Conservation (phyloP, 2,797 vertebrate genomes). For the Cuniculus paca region DNA sequence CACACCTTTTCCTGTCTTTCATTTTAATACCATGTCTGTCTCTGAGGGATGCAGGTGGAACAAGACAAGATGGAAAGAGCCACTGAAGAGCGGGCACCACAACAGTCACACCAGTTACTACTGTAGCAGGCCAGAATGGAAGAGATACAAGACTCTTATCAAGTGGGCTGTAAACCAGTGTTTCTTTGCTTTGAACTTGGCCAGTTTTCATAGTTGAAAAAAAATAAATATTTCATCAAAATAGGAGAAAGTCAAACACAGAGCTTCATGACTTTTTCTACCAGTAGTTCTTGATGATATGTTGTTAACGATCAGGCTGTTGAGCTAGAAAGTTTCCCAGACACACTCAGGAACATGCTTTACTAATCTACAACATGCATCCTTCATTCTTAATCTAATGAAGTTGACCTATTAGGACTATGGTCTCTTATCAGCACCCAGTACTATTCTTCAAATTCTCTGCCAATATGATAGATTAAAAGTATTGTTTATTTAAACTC, state of each 20-base stretch:
- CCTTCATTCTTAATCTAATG: neutral
- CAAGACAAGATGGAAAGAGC: neutral
- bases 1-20: conserved; percentile 4
- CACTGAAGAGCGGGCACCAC: neutral
- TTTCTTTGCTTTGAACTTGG: neutral
- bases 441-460: neutral
- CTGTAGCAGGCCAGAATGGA: neutral
- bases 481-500: conserved; percentile 37
- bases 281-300: neutral
- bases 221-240: neutral
- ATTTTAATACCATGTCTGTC: neutral
- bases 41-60: neutral
- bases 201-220: neutral
- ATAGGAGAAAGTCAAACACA: neutral
- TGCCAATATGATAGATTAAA: neutral
- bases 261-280: neutral
- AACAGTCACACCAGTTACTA: neutral
- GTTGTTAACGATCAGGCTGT: neutral
- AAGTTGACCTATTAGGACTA: neutral
- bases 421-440: neutral
- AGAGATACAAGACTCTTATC: conserved; percentile 15
- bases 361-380: neutral
- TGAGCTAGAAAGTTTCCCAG: neutral
- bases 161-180: neutral
- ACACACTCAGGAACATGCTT: neutral